phyloP scores from a whole-genome alignment of 2,113 vertebrate genomes.

The Rhinichthys klamathensis region DNA sequence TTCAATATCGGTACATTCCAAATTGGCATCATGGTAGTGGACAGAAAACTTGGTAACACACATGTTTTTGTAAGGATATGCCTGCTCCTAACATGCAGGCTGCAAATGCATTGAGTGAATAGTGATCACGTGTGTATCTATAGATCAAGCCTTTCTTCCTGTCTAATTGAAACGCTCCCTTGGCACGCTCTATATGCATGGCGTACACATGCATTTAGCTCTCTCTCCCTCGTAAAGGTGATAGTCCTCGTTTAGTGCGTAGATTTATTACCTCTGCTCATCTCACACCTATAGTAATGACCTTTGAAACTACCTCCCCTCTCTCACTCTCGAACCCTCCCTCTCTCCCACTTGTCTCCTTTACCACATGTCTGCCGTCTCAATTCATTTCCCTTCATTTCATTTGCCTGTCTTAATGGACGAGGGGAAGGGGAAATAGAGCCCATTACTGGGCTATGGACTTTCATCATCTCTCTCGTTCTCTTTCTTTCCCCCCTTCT shows the following conservation, averaged over 20 bases:
- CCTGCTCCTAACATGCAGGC: not conserved
- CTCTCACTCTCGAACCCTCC: not conserved
- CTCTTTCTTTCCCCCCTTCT: not conserved
- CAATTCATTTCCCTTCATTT: slow-evolving; percentile 58
- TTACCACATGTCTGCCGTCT: slow-evolving; percentile 50
- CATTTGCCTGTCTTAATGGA: slow-evolving; percentile 55
- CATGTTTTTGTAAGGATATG: not conserved
- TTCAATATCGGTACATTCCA: not conserved
- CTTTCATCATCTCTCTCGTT: slow-evolving; percentile 47
- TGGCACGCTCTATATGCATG: slow-evolving; percentile 8
- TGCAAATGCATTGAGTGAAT: not conserved
- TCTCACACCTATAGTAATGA: slow-evolving; percentile 46
- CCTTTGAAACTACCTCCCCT: not conserved
- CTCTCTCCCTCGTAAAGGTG: slow-evolving; percentile 47
- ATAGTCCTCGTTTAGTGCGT: slow-evolving; percentile 42
- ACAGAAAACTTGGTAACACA: not conserved
- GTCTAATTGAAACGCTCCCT: slow-evolving; percentile 42
- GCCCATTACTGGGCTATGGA: slow-evolving; percentile 44
- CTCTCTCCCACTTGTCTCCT: slow-evolving; percentile 42
- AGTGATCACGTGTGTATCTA: slow-evolving; percentile 5
- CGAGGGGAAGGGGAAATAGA: slow-evolving; percentile 50
- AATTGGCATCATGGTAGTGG: not conserved
- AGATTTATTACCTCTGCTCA: slow-evolving; percentile 52
- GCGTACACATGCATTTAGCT: slow-evolving; percentile 46
- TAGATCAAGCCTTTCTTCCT: slow-evolving; percentile 40